Evolutionary conservation across 2,797 vertebrate genomes (phyloP).

Genomic region (Microchirus variegatus): DNA sequence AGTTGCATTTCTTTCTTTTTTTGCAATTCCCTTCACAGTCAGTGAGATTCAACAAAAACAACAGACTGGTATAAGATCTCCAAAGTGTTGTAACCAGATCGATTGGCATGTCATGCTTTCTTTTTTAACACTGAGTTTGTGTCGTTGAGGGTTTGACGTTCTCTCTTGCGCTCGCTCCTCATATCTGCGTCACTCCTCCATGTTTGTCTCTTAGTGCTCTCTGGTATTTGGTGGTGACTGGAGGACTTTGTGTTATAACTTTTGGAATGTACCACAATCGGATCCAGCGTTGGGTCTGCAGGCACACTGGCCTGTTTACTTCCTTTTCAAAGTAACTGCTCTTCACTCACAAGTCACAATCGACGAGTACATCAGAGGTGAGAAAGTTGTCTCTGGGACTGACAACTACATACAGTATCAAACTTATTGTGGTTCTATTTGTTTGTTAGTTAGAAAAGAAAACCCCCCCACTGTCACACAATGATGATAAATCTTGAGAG

Average conservation of each 20-base stretch:
- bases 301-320: not conserved
- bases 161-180: not conserved
- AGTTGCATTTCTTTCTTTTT: too few relatives aligned
- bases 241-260: not conserved
- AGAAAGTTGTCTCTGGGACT: too few relatives aligned
- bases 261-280: conserved; percentile 29
- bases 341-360: not conserved
- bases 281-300: conserved; percentile 1
- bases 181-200: not conserved
- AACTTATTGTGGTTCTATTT: too few relatives aligned
- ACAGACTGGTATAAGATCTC: not conserved
- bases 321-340: not conserved
- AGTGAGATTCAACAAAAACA: too few relatives aligned
- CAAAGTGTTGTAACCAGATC: not conserved
- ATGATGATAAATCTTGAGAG: too few relatives aligned
- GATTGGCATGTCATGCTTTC: not conserved
- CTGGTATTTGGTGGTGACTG: not conserved
- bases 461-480: too few relatives aligned
- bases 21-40: too few relatives aligned
- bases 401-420: too few relatives aligned
- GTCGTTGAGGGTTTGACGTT: not conserved
- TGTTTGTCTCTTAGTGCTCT: not conserved
- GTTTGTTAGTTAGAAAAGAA: too few relatives aligned
- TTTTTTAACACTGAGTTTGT: not conserved
- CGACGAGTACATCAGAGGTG: not conserved